Conservation (phyloP, 1,140 invertebrate genomes). For the Drosophila busckii region DNA sequence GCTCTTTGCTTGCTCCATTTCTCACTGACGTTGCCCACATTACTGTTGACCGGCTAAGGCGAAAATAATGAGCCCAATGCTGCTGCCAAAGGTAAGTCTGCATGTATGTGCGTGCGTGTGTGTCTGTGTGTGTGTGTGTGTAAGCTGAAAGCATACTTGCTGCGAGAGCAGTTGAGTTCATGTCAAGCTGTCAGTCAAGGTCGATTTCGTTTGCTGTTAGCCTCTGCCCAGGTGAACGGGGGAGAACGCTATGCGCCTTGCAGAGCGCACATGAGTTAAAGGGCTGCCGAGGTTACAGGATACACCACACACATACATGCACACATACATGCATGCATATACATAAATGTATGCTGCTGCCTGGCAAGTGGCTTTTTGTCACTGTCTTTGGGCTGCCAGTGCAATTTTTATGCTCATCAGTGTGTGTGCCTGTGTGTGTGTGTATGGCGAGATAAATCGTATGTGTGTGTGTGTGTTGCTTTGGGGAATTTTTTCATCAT, state of each 20-base stretch:
- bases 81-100: conserved; percentile 22
- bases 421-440: conserved; percentile 22
- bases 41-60: conserved; percentile 61
- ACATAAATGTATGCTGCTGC: conserved; percentile 7
- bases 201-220: conserved; percentile 63
- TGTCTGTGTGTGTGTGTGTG: neutral
- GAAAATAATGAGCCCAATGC: conserved; percentile 70
- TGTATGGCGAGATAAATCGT: conserved; percentile 32
- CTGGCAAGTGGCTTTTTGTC: conserved; percentile 70
- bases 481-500: conserved; percentile 70
- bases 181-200: conserved; percentile 76
- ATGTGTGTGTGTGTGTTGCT: conserved; percentile 7
- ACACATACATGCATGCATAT: neutral
- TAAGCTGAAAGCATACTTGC: neutral
- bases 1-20: conserved; percentile 16
- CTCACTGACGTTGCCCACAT: conserved; percentile 16
- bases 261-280: conserved; percentile 31
- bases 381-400: conserved; percentile 62
- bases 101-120: neutral
- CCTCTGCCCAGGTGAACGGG: conserved; percentile 23
- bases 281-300: conserved; percentile 1
- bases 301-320: neutral
- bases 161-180: conserved; percentile 63
- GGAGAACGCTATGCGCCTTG: conserved; percentile 38
- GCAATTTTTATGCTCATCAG: conserved; percentile 63